Evolutionary conservation across 2,797 vertebrate species (phyloP).

Genomic region (Numenius phaeopus): DNA sequence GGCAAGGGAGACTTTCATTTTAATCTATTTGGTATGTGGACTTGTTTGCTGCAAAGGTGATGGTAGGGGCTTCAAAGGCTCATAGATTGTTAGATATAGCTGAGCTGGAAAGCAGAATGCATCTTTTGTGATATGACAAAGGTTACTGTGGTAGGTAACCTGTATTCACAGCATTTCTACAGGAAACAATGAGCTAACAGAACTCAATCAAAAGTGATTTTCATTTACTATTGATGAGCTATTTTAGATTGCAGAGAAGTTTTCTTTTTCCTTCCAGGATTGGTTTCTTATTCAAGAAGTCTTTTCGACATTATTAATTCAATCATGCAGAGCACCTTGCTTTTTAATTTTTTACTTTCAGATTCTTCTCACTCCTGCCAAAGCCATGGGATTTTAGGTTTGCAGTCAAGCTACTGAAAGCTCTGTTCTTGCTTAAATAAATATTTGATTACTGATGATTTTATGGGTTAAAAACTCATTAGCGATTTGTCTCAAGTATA

Average conservation of each 20-base stretch:
- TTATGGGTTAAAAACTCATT: background rate
- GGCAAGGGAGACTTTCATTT: background rate
- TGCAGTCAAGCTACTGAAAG: background rate
- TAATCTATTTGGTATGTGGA: background rate
- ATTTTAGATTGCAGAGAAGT: background rate
- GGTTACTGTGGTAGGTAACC: background rate
- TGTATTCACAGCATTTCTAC: background rate
- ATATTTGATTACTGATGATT: background rate
- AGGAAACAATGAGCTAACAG: background rate
- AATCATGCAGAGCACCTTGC: constrained; percentile 6
- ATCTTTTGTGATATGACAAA: background rate
- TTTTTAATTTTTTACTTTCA: constrained; percentile 36
- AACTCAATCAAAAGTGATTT: background rate
- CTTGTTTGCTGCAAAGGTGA: background rate
- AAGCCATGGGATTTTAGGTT: background rate
- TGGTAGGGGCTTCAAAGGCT: background rate
- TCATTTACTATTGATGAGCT: background rate
- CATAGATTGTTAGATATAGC: accelerated
- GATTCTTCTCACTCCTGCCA: background rate
- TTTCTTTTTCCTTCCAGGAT: background rate
- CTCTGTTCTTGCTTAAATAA: background rate
- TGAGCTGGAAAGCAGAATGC: background rate
- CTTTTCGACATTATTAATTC: constrained; percentile 60
- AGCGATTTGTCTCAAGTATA: background rate
- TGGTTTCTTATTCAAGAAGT: constrained; percentile 25